phyloP scores from a whole-genome alignment of 2,888 invertebrate genomes.

The Fragum fragum region DNA sequence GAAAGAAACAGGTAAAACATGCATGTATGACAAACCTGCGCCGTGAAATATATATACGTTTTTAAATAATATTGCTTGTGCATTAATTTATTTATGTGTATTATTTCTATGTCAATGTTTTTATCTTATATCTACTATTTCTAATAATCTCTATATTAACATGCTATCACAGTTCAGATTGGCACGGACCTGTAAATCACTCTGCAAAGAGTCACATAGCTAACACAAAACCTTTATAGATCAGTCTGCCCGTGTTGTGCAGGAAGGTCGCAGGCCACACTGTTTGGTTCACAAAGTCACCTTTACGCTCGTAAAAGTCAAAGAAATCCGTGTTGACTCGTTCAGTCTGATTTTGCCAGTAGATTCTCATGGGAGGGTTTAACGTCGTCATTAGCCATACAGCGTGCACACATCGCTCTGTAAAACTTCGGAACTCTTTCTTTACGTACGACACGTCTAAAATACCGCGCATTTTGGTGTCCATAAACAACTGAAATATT shows the following conservation, averaged over 20 bases:
- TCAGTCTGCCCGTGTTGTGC: slow-evolving; percentile 55
- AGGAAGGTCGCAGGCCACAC: slow-evolving; percentile 64
- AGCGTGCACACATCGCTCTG: slow-evolving; percentile 51
- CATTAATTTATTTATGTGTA: too few relatives aligned
- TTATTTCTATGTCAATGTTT: too few relatives aligned
- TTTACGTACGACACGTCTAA: slow-evolving; percentile 48
- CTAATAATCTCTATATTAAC: too few relatives aligned
- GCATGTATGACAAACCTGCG: too few relatives aligned
- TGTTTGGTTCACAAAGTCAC: slow-evolving; percentile 64
- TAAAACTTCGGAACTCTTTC: slow-evolving; percentile 48
- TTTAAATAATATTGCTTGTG: too few relatives aligned
- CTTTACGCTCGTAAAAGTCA: slow-evolving; percentile 52
- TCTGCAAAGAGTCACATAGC: slow-evolving; percentile 38
- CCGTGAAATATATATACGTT: too few relatives aligned
- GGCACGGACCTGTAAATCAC: too few relatives aligned
- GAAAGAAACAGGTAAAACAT: too few relatives aligned
- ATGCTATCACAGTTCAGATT: too few relatives aligned
- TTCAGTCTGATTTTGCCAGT: slow-evolving; percentile 63
- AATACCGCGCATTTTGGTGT: slow-evolving; percentile 54
- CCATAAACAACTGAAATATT: slow-evolving; percentile 55
- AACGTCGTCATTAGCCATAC: slow-evolving; percentile 62
- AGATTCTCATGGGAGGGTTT: slow-evolving; percentile 60
- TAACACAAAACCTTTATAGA: slow-evolving; percentile 53
- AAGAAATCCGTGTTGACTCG: slow-evolving; percentile 56
- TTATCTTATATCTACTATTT: too few relatives aligned